These are phyloP conservation scores for Syrista parreyssii DNA, from an alignment of 2,888 invertebrate species.

Conservation along the genomic window DNA sequence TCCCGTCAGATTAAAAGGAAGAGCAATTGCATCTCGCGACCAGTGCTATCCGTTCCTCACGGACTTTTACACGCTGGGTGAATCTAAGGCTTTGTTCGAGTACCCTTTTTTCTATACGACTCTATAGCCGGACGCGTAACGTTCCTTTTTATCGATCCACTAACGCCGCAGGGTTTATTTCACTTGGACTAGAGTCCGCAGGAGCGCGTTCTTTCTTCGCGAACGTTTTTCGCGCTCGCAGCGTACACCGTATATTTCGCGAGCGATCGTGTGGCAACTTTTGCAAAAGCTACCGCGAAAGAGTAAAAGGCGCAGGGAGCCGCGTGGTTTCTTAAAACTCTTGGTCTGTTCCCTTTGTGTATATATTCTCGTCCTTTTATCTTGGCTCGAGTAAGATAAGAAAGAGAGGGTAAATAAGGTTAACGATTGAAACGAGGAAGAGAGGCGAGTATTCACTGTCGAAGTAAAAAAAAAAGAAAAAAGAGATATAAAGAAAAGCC, in stretches of 20 bases:
- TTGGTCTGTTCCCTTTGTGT: neutral
- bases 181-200: neutral
- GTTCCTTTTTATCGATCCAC: neutral
- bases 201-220: neutral
- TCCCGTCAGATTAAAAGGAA: slow-evolving; percentile 9
- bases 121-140: neutral
- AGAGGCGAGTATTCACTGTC: neutral
- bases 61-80: neutral
- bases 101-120: neutral
- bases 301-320: neutral
- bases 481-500: neutral
- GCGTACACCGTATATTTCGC: neutral
- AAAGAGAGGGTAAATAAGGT: neutral
- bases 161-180: neutral
- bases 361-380: neutral
- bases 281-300: neutral
- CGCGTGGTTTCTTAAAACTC: neutral
- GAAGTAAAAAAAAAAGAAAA: neutral
- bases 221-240: neutral
- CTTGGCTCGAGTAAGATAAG: neutral
- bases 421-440: neutral
- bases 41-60: neutral
- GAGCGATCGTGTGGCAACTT: neutral
- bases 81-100: neutral
- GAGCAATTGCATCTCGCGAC: neutral